A percentile compares a stretch with the other conserved stretches of the same genome.
Conservation (phyloP, 1,140 invertebrate species). For the Drosophila rhopaloa region DNA sequence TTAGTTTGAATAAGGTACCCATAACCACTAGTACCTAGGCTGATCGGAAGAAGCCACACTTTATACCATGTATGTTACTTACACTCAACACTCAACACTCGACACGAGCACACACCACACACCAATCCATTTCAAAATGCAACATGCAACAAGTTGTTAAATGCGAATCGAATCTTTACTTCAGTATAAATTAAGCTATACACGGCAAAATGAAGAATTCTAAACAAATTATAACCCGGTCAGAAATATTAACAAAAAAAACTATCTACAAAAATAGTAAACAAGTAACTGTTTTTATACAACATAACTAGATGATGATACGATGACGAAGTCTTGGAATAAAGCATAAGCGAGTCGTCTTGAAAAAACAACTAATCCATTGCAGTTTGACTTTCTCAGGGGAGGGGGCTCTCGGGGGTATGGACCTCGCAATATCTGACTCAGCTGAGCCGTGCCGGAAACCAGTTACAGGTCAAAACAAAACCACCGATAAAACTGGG, state of each 20-base stretch:
- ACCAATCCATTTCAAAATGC: conserved; percentile 41
- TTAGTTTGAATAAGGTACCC: conserved; percentile 23
- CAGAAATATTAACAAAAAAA: conserved; percentile 65
- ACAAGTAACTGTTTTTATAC: conserved; percentile 71
- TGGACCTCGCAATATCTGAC: conserved; percentile 9
- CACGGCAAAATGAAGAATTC: conserved; percentile 57
- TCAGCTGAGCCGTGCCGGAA: conserved; percentile 46
- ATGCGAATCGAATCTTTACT: conserved; percentile 74
- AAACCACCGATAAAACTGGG: conserved; percentile 41
- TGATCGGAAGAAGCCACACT: conserved; percentile 39
- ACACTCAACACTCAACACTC: conserved; percentile 16
- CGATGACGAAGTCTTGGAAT: conserved; percentile 74
- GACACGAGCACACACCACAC: conserved; percentile 27
- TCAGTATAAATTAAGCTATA: conserved; percentile 74
- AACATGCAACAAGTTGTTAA: conserved; percentile 65
- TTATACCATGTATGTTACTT: conserved; percentile 47
- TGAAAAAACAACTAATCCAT: conserved; percentile 18
- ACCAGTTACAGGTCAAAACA: conserved; percentile 57
- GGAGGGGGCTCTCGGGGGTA: background rate
- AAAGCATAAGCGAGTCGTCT: conserved; percentile 73
- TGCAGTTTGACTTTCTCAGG: conserved; percentile 28
- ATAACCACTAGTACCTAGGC: conserved; percentile 54
- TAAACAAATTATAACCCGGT: conserved; percentile 69
- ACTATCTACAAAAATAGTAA: conserved; percentile 13
- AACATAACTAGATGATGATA: conserved; percentile 70